These are phyloP conservation scores for Drosophila picticornis DNA, from an alignment of 2,888 invertebrate genomes.

Conservation along the genomic window DNA sequence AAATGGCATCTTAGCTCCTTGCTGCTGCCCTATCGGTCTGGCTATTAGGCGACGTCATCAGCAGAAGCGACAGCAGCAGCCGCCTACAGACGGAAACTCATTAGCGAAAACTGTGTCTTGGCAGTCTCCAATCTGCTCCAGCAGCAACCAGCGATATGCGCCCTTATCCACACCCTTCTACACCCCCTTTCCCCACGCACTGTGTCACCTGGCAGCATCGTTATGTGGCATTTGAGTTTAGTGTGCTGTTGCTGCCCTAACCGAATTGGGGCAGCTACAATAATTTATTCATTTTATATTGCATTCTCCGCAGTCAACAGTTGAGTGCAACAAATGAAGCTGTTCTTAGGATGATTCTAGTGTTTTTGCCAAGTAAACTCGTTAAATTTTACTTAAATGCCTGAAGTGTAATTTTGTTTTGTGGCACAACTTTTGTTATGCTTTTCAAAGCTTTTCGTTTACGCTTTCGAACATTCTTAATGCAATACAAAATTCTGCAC, in stretches of 20 bases:
- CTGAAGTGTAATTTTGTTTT: neutral
- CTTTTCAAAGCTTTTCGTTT: neutral
- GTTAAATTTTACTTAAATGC: neutral
- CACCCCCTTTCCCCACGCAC: neutral
- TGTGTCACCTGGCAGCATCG: constrained; percentile 56
- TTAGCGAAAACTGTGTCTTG: constrained; percentile 76
- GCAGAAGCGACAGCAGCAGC: constrained; percentile 22
- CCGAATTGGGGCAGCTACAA: neutral
- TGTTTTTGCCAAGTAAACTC: neutral
- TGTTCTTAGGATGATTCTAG: neutral
- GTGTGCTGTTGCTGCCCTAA: constrained; percentile 26
- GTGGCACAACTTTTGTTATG: neutral
- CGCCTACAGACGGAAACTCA: constrained; percentile 71
- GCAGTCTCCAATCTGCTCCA: constrained; percentile 33
- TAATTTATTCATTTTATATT: neutral
- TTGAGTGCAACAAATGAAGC: neutral
- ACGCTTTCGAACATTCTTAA: neutral
- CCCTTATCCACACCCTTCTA: constrained; percentile 2
- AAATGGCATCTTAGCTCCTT: constrained; percentile 19
- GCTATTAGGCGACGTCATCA: constrained; percentile 54
- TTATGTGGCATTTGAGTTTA: constrained; percentile 54
- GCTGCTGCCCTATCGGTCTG: constrained; percentile 40
- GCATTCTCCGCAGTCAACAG: neutral
- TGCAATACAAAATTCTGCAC: neutral
- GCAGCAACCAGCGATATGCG: constrained; percentile 14